Percentiles rank a stretch among this genome's conserved stretches.
These are phyloP conservation scores for Dynastes hyllus DNA, from an alignment of 2,888 invertebrate genomes.

Conservation along the genomic window DNA sequence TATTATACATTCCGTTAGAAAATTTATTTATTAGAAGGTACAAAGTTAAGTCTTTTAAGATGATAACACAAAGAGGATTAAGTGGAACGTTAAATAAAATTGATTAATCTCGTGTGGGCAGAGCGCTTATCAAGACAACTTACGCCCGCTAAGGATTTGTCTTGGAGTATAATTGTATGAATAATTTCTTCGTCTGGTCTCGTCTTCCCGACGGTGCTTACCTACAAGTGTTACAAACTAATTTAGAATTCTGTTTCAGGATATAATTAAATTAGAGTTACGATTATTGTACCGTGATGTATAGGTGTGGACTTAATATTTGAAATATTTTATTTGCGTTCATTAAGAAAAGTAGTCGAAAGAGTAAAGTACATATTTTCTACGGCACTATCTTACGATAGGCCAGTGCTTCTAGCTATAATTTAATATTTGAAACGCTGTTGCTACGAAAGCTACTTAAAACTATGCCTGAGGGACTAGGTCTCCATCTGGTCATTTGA, in stretches of 20 bases:
- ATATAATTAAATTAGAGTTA: conserved; percentile 32
- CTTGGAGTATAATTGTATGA: conserved; percentile 44
- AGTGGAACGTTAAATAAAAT: conserved; percentile 45
- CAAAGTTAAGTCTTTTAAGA: conserved; percentile 40
- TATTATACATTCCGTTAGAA: conserved; percentile 45
- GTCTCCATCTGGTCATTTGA: no score
- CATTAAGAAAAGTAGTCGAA: no score
- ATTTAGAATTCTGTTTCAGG: conserved; percentile 32
- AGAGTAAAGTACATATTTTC: no score
- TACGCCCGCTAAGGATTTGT: conserved; percentile 46
- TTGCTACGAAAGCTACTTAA: no score
- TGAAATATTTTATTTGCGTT: no score
- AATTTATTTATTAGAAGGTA: conserved; percentile 47
- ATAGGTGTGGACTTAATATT: not conserved
- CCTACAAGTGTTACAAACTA: conserved; percentile 33
- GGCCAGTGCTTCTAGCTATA: no score
- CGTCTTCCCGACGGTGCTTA: conserved; percentile 18
- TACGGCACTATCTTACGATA: no score
- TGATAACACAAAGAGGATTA: conserved; percentile 51
- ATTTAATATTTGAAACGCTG: no score
- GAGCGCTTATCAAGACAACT: conserved; percentile 40
- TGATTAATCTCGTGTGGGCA: conserved; percentile 49
- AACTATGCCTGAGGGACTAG: no score
- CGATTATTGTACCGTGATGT: not conserved
- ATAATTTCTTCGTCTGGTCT: conserved; percentile 33